Base-by-base conservation (phyloP, 2,797 vertebrate species). In the Microhierax caerulescens region DNA sequence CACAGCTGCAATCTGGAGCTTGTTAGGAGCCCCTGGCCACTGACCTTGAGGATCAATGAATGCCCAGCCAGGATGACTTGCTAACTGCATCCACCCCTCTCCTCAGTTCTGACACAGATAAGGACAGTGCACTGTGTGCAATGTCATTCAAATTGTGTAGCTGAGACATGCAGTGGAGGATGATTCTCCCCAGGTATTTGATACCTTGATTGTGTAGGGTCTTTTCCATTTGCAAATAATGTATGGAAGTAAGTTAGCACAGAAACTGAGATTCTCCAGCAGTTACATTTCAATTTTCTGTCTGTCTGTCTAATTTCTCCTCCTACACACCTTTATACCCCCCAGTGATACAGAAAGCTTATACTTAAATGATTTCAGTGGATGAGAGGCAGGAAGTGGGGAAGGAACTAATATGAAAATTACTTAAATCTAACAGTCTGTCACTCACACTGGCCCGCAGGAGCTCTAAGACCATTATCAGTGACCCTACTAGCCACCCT, bases 1-100 rank as follows among this genome's bases (percentile, higher is more conserved):
- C 3, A 4, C 25, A 73, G 86, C 61, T 87, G 63, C 53, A 64
- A 7, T 27, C 45, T 61, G 54, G 90, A 85, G 51, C 87, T 96
- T 70, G 86, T 96, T 88, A 65, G 56, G 96, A 93, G 84, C 83
- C 23, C 13, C 32, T 75, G 63, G 43, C 48, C 57, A 3, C 39
- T 67, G 96, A 96, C 93, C 94, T 95, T 69, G 7, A 68, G 43
- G 90, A 96, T 96, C 97, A 75, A 84, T 93, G 96, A 48, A 39
- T 22, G 32, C 34, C 94, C 96, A 97, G 89, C 79, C 94, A 95
- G 86, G 73, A 13, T 28, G 23, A 61, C 32, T 78, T 45, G n/a
- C 85, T 91, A 65, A 91, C 85, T 72, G 76, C 41, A 41, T 54
- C 86, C 36, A 9, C 23, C 11, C 24, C 41, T 67, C 25, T 63